Base-by-base conservation (phyloP, 1,140 invertebrate species). In the Aphelinus atriplicis region DNA sequence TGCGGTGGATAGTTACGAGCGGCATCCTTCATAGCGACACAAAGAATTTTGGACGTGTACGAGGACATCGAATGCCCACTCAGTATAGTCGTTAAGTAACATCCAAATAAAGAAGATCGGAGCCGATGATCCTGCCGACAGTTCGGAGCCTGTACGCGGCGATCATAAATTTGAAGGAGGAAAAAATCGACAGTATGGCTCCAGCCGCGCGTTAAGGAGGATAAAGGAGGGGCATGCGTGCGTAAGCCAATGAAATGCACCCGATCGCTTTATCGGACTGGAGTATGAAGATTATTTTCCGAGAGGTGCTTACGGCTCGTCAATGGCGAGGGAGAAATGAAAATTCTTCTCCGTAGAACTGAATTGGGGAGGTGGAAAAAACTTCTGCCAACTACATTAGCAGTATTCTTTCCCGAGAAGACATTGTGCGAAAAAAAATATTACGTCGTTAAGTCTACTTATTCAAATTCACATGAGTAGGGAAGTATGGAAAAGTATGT, bases 221-320 rank as follows among this genome's bases (percentile, higher is more conserved):
- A 76, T 77, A 63, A 67, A 57, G n/a, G 43, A 43, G 10, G 55
- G 46, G 70, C 69, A 70, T 47, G 55, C 63, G 46, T 45, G 42
- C 43, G 26, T 26, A 26, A 26, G 56, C 71, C 70, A 77, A 78
- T 80, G 78, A 80, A 80, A 80, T 77, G 65, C 57, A 47, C 70
- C 73, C 68, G 76, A 78, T 78, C 78, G 76, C 69, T 78, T 75
- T 26, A 26, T 26, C 26, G 26, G 26, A 0, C 26, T 0, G n/a
- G n/a, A n/a, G n/a, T n/a, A n/a, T 0, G 26, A 26, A 26, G 26
- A 26, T 26, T 26, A 26, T 26, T 26, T 26, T 26, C 26, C 26
- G 26, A 26, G 26, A 26, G 26, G 26, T 26, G 26, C 26, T 26
- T 26, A 26, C 26, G 26, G 26, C 26, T 26, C 26, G 26, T 26